A percentile compares a stretch with the other conserved stretches of the same genome.
Evolutionary conservation across 2,113 vertebrate species (phyloP).

Genomic region (Fregetta grallaria): DNA sequence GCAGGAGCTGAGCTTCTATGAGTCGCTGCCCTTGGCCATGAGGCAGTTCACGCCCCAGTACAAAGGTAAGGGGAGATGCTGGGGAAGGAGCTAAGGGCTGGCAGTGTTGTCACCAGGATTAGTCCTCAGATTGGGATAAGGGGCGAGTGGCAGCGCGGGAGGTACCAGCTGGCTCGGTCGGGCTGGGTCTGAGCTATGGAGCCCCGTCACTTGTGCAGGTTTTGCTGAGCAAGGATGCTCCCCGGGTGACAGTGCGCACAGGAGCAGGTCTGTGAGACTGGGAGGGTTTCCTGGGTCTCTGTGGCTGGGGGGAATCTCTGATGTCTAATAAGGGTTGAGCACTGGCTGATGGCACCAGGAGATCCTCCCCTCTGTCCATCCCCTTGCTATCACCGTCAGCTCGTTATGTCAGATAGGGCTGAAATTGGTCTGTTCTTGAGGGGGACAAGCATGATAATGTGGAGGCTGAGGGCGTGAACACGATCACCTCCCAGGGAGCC

Average conservation of each 20-base stretch:
- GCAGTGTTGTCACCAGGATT: neutral
- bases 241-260: rapidly evolving
- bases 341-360: neutral
- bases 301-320: neutral
- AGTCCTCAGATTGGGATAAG: neutral
- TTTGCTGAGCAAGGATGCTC: neutral
- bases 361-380: neutral
- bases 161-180: rapidly evolving
- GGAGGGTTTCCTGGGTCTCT: neutral
- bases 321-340: neutral
- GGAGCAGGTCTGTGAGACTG: neutral
- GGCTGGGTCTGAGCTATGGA: neutral
- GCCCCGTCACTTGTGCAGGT: neutral
- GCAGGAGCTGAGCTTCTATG: slow-evolving; percentile 76
- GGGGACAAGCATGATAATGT: neutral
- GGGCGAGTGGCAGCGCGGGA: neutral
- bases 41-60: slow-evolving; percentile 77
- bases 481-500: rapidly evolving
- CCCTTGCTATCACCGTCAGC: neutral
- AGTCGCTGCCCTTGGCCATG: slow-evolving; percentile 76
- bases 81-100: neutral
- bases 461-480: neutral
- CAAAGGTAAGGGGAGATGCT: slow-evolving; percentile 66
- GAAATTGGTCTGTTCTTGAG: neutral
- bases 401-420: neutral